Evolutionary conservation across 1,140 invertebrate species (phyloP), one percentile per base, ranked within the genome.

Genomic region (Drosophila equinoxialis): DNA sequence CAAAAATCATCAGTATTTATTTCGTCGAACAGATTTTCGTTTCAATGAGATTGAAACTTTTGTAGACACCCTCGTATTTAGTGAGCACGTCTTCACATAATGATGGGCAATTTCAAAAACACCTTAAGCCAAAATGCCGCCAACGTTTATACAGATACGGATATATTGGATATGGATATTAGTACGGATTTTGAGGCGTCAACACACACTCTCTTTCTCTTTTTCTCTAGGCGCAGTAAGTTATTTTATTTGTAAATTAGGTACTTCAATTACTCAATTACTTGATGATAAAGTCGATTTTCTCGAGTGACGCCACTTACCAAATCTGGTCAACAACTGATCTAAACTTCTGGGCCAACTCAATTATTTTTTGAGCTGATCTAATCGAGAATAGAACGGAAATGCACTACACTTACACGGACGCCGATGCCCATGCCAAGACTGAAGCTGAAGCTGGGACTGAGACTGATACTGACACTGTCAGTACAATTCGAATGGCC

Each of bases 201-300:
- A 58, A 84, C 83, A 70, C 83, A 66, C 30, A 6, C 30, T 23
- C 20, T 23, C 20, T 23, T 23, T 23, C 20, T 23, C 20, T 23
- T 1, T 23, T 23, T 23, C 0, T 23, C 20, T 26, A 0, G 26
- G 26, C 26, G 3, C 65, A 83, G 84, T 84, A 54, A 84, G 77
- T 84, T 89, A 89, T 89, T 89, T 89, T 84, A 39, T 39, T 89
- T 81, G 84, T 60, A 77, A 89, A 90, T 90, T 89, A 84, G 84
- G 84, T 90, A 89, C 80, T 89, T 89, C 84, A 89, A 89, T 89
- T 89, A 89, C 84, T 89, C 84, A 89, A 89, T 89, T 89, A 51
- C 17, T 89, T 78, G 71, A 78, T 70, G 78, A 74, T 74, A 48
- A 51, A 51, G 59, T 45, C 33, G 57, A 60, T 20, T 45, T 72